Percentiles rank a stretch among this genome's conserved stretches.
Conservation (phyloP, 1,140 invertebrate species). For the Goniozus legneri region DNA sequence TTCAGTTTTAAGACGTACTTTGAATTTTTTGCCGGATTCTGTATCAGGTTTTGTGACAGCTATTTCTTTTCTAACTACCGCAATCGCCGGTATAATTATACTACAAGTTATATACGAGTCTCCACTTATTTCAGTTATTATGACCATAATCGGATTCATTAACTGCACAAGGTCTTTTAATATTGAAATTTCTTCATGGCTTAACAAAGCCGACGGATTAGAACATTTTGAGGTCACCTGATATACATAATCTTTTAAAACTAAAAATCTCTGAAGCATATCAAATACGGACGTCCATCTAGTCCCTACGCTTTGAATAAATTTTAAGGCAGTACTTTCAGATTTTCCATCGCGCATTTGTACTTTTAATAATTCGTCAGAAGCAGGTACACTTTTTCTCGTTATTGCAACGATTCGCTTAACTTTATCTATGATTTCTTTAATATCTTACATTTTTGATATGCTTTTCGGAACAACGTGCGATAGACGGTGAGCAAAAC, state of each 20-base stretch:
- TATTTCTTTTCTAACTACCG: too few relatives aligned
- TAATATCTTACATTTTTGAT: background rate
- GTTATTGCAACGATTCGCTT: constrained; percentile 10
- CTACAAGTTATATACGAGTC: constrained; percentile 46
- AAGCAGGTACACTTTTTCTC: constrained; percentile 10
- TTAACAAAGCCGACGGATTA: constrained; percentile 35
- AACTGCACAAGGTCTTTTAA: constrained; percentile 31
- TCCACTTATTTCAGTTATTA: constrained; percentile 44
- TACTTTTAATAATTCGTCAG: constrained; percentile 15
- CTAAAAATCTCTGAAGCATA: constrained; percentile 10
- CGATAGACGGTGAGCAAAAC: background rate
- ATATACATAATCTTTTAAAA: constrained; percentile 29
- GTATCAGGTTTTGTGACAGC: constrained; percentile 21
- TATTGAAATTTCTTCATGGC: constrained; percentile 30
- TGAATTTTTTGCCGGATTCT: constrained; percentile 21
- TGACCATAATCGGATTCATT: constrained; percentile 38
- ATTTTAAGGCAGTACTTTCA: constrained; percentile 11
- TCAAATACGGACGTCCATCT: constrained; percentile 17
- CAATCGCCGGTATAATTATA: constrained; percentile 45
- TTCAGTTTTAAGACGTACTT: constrained; percentile 17
- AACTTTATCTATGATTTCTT: constrained; percentile 10
- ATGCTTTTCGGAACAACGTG: background rate
- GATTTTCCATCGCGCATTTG: constrained; percentile 18
- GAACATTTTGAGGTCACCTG: constrained; percentile 32
- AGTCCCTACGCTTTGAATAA: constrained; percentile 17